These are phyloP conservation scores for Aptenodytes forsteri DNA, from an alignment of 2,113 vertebrate species.

Conservation along the genomic window DNA sequence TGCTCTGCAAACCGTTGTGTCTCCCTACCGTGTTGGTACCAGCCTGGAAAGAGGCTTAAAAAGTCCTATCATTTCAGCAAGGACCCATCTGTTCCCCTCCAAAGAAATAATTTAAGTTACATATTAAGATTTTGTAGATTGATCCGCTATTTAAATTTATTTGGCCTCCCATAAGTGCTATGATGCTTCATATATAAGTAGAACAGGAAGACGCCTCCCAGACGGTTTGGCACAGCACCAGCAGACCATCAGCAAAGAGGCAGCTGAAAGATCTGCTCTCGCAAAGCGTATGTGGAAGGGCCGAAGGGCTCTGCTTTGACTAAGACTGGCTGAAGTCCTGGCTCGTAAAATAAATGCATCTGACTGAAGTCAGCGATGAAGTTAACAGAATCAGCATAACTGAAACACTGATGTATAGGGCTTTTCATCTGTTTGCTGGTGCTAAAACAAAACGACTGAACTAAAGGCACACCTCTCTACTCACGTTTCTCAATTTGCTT, in stretches of 20 bases:
- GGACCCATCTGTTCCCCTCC: background rate
- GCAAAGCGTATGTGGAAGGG: background rate
- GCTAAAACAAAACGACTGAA: background rate
- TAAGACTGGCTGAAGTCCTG: slow-evolving; percentile 41
- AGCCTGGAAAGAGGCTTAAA: background rate
- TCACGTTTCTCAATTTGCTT: fast-evolving
- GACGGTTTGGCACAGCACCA: slow-evolving; percentile 57
- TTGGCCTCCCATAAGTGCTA: slow-evolving; percentile 33
- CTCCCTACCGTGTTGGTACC: background rate
- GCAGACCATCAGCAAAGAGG: slow-evolving; percentile 52
- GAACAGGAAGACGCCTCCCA: slow-evolving; percentile 51
- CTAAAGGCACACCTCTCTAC: background rate
- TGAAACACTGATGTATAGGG: background rate
- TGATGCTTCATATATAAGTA: background rate
- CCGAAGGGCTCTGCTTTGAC: slow-evolving; percentile 48
- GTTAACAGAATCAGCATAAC: slow-evolving; percentile 15
- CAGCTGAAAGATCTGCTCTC: slow-evolving; percentile 43
- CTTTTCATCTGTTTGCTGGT: background rate
- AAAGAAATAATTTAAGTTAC: background rate
- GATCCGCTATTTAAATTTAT: background rate
- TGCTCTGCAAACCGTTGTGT: background rate
- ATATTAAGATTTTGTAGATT: background rate
- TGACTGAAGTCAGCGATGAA: slow-evolving; percentile 9
- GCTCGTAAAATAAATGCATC: slow-evolving; percentile 53
- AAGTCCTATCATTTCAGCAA: background rate